phyloP scores from a whole-genome alignment of 2,797 vertebrate species.

The Acrocephalus scirpaceus region DNA sequence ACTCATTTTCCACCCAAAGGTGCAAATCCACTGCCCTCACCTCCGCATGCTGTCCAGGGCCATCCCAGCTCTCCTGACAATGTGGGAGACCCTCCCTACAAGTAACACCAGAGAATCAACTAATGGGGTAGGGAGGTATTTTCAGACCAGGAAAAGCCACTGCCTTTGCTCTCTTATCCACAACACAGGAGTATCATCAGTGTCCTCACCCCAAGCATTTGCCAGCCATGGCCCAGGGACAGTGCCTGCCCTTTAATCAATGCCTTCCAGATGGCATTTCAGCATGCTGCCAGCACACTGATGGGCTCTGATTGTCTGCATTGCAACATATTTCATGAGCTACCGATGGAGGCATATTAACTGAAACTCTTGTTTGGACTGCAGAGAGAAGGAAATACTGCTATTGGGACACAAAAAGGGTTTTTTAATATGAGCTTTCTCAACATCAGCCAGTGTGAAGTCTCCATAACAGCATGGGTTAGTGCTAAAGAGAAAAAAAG shows the following conservation, averaged over 20 bases:
- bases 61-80: not conserved
- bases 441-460: not conserved
- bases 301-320: not conserved
- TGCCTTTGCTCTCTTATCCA: not conserved
- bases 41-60: not conserved
- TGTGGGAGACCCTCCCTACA: not conserved
- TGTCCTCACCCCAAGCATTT: not conserved
- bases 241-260: not conserved
- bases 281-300: not conserved
- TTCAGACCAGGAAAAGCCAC: not conserved
- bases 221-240: not conserved
- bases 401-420: not conserved
- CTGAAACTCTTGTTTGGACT: not conserved
- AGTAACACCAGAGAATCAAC: not conserved
- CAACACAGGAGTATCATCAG: fast-evolving
- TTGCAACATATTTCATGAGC: not conserved
- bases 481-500: not conserved
- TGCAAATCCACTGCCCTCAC: not conserved
- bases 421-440: not conserved
- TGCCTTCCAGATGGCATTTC: not conserved
- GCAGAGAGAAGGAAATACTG: slow-evolving; percentile 2
- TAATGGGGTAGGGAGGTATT: not conserved
- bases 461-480: not conserved
- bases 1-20: not conserved
- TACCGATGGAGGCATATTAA: not conserved